Conservation (phyloP, 2,113 vertebrate genomes). For the Gambusia holbrooki region DNA sequence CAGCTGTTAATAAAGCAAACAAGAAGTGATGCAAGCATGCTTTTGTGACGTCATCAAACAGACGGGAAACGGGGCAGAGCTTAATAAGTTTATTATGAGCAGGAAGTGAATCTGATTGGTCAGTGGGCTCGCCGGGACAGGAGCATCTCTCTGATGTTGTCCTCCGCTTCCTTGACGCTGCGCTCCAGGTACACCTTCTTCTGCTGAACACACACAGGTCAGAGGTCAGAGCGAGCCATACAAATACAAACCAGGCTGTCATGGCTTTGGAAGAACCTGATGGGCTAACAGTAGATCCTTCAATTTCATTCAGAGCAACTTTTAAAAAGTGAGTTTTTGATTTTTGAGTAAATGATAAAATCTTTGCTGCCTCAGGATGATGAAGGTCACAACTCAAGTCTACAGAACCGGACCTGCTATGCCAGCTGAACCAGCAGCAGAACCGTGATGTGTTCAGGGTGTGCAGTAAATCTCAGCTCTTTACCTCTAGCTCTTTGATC, state of each 20-base stretch:
- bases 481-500: constrained; percentile 95
- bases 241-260: background rate
- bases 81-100: background rate
- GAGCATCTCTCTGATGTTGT: constrained; percentile 97
- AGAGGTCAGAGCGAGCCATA: background rate
- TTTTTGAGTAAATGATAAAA: too few species aligned
- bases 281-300: too few species aligned
- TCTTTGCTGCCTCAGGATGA: too few species aligned
- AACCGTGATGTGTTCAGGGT: background rate
- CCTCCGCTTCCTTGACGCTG: constrained; percentile 94
- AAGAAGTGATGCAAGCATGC: background rate
- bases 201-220: constrained; percentile 81
- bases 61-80: background rate
- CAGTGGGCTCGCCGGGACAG: constrained; percentile 91
- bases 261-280: background rate
- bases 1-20: background rate
- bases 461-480: background rate
- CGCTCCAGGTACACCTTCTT: constrained; percentile 94
- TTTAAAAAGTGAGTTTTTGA: too few species aligned
- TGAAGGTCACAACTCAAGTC: too few species aligned
- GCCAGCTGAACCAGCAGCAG: too few species aligned
- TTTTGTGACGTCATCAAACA: constrained; percentile 1
- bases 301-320: too few species aligned
- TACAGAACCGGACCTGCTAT: too few species aligned
- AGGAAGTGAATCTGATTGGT: background rate